Base-by-base conservation (phyloP, 2,888 invertebrate species). In the Lacanobia oleracea region DNA sequence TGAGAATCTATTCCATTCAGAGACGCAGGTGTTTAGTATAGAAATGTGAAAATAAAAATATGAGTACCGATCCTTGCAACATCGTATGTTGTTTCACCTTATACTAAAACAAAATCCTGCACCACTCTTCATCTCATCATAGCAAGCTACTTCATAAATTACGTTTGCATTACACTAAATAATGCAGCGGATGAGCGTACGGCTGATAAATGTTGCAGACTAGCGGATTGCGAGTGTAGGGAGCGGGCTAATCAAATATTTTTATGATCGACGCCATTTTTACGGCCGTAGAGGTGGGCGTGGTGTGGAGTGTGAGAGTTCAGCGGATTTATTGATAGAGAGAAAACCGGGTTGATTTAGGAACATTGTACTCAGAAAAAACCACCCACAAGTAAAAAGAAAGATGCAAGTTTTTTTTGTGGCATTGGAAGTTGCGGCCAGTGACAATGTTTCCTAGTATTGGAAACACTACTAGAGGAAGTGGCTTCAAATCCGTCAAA, bases 241-340 rank as follows among this genome's bases (percentile, higher is more conserved):
- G 90, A 89, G 90, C 88, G 89, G 91, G 89, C 93, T 96, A 95
- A 96, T 95, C 95, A 95, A 95, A 95, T 95, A 95, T 95, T 95
- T 95, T 96, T 95, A 96, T 95, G 95, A 95, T 95, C 94, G 92
- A 94, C 94, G 93, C 91, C 91, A 91, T 94, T 95, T 74, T 95
- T 95, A 95, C 92, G 94, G 92, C 89, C 88, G 86, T 86, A 88
- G 89, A 88, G 87, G 86, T 89, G 79, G 75, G 67, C 71, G 61
- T 88, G 88, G 90, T 75, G 9, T 59, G 85, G 82, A 82, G 65
- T 21, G 57, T 54, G 57, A 78, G 70, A 56, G 8, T 8, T 18
- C 0, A 50, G 72, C 73, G 62, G 33, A 2, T 67, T n/a, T 40
- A n/a, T 43, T 50, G 12, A 14, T 48, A 12, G 3, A n/a, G 2